Evolutionary conservation across 2,888 invertebrate species (phyloP), one percentile per base, ranked within the genome.

Genomic region (Nomada ruficornis): DNA sequence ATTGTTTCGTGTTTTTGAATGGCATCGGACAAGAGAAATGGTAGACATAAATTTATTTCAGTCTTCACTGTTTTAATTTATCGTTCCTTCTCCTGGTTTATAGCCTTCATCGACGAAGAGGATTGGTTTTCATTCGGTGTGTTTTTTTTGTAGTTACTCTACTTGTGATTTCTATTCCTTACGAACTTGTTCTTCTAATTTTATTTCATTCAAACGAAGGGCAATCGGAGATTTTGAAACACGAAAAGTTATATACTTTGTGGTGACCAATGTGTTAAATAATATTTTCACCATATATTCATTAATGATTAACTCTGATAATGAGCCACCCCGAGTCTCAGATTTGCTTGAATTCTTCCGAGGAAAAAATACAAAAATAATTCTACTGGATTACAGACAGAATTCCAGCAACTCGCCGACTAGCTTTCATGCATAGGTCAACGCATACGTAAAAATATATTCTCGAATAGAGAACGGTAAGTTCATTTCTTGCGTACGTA

Each of bases 381-480:
- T 65, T 67, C 2, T 10, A 20, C 26, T 26, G 13, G 47, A 54
- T 50, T 50, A 42, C 15, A 50, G 13, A n/a, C 29, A 50, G 18
- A 52, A 68, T 68, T 79, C 71, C 55, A 71, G 75, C 77, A 67
- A 78, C 10, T 74, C 64, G 65, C 59, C 4, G 42, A 55, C 59
- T 44, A 54, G 42, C 44, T n/a, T 55, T 63, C 76, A 55, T 77
- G 74, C 76, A 52, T 77, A 77, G 44, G 68, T 83, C 77, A 18
- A 57, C 59, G 18, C 5, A 36, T 11, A 26, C 23, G 23, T 7
- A 44, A 13, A 57, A 26, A 64, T 13, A 67, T 81, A 81, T 54
- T 60, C 72, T 60, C 42, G 83, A 68, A 69, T 72, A 75, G 73
- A 64, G 60, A 36, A 86, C 83, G 86, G 85, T 86, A 85, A 86